Percentiles rank a stretch among this genome's conserved stretches.
Conservation (phyloP, 2,113 vertebrate species). For the Todiramphus saurophagus region DNA sequence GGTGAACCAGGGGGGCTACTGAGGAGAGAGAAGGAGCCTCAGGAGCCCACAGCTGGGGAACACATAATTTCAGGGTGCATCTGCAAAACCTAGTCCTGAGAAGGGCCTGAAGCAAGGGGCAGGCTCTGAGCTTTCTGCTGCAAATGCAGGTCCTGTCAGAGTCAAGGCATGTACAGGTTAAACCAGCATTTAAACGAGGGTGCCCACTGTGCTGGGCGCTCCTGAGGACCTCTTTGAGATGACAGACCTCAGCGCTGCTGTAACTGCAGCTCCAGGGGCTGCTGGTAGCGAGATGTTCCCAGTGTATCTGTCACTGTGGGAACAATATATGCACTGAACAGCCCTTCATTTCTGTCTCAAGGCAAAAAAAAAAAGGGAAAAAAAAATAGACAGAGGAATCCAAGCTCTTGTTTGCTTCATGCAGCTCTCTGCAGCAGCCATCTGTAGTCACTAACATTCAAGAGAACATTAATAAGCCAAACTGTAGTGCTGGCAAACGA, state of each 20-base stretch:
- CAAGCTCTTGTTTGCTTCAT: neutral
- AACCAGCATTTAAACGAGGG: neutral
- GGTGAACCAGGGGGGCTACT: neutral
- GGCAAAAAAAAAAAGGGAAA: neutral
- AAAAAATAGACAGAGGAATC: neutral
- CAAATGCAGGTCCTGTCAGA: neutral
- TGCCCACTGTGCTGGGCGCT: neutral
- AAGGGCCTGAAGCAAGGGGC: neutral
- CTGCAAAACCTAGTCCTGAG: neutral
- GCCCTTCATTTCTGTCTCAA: neutral
- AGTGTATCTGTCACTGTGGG: neutral
- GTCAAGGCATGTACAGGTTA: neutral
- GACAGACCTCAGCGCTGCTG: neutral
- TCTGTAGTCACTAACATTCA: neutral
- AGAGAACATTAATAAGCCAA: neutral
- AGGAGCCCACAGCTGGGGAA: neutral
- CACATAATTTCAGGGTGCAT: accelerated
- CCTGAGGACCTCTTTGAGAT: neutral
- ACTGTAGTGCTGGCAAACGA: neutral
- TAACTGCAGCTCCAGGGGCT: neutral
- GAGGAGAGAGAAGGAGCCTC: neutral
- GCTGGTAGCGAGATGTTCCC: neutral
- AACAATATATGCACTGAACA: neutral
- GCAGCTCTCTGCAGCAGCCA: neutral
- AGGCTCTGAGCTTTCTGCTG: neutral